Base-by-base conservation (phyloP, 2,113 vertebrate genomes). In the Azemiops feae region DNA sequence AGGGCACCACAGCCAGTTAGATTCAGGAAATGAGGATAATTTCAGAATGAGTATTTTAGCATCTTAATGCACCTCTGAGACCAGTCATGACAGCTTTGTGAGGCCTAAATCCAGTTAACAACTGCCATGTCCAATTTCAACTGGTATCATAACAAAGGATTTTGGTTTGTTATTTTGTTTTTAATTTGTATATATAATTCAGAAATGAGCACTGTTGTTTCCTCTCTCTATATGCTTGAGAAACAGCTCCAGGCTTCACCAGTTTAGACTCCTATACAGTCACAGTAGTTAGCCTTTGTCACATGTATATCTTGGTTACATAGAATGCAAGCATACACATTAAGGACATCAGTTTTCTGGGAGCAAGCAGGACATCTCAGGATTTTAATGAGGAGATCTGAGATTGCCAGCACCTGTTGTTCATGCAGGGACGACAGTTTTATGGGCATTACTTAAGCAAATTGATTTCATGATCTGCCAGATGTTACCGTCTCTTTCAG, bases 31-130 rank as follows among this genome's bases (percentile, higher is more conserved):
- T 18, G 98, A 99, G 97, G 98, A 99, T 95, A 98, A 99, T 94
- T 98, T 99, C 96, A 98, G 98, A 96, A 98, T 99, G 97, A 98
- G 99, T 90, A 98, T 99, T 85, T 97, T 99, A 96, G 99, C 99
- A 0, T 99, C 98, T 92, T 99, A 99, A 98, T 96, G 57, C 90
- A 74, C 69, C 90, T 94, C 86, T 89, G 58, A 87, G 89, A 93
- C 88, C 27, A 0, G 43, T 39, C n/a, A 0, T 10, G 30, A 95
- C 22, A 45, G 88, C 87, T 88, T 20, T 0, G 0, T 0, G 89
- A 94, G 95, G 94, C 95, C 97, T 97, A 96, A 91, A 95, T 96
- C 97, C 95, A 94, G 96, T 97, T 95, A 95, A 97, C 8, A 97
- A 97, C 97, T 98, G 97, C 97, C 97, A 97, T 98, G 98, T 98